A percentile compares a stretch with the other conserved stretches of the same genome.
Conservation (phyloP, 1,140 invertebrate genomes). For the Dufourea novaeangliae region DNA sequence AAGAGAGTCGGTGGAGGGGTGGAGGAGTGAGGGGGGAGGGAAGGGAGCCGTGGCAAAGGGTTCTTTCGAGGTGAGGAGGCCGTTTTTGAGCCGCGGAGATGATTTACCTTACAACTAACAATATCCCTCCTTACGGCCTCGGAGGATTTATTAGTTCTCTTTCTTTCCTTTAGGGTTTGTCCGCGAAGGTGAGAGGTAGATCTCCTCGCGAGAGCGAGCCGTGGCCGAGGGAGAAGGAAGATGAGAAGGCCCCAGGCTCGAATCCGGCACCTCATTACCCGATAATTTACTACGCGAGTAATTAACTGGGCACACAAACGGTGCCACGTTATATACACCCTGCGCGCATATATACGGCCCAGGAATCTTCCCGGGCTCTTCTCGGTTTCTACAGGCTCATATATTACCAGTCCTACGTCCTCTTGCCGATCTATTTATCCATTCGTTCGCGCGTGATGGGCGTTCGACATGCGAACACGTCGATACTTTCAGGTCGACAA, state of each 20-base stretch:
- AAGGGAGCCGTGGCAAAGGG: constrained; percentile 35
- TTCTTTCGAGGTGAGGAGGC: constrained; percentile 67
- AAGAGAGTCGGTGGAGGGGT: background rate
- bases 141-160: constrained; percentile 79
- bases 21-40: background rate
- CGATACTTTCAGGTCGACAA: constrained; percentile 12
- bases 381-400: constrained; percentile 60
- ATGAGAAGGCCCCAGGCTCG: constrained; percentile 72
- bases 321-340: constrained; percentile 70
- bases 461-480: constrained; percentile 16
- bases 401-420: constrained; percentile 71
- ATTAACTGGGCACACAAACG: constrained; percentile 81
- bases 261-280: constrained; percentile 80
- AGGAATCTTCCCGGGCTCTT: constrained; percentile 51
- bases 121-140: constrained; percentile 78
- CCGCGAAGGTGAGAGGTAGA: constrained; percentile 38
- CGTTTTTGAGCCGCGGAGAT: constrained; percentile 76
- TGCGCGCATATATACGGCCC: constrained; percentile 54
- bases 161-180: constrained; percentile 64
- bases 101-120: constrained; percentile 81
- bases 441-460: constrained; percentile 70
- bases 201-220: constrained; percentile 32
- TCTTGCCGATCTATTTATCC: constrained; percentile 75
- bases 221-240: constrained; percentile 40
- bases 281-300: constrained; percentile 82